Evolutionary conservation across 2,113 vertebrate genomes (phyloP).

Genomic region (Herpetotheres cachinnans): DNA sequence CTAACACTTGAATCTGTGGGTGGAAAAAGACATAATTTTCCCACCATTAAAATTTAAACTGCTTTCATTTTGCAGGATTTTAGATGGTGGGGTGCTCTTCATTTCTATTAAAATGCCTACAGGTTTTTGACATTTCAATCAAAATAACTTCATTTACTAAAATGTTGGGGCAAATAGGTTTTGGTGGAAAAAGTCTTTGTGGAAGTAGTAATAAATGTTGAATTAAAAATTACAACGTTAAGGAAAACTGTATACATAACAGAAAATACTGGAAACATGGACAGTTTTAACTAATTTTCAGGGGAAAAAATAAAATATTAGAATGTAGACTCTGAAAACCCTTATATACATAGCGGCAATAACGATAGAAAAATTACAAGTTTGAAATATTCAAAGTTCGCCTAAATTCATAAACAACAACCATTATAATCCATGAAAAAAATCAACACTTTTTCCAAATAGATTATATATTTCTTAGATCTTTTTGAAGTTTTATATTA

Average conservation of each 20-base stretch:
- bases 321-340: not conserved
- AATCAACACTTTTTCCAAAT: not conserved
- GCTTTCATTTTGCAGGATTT: not conserved
- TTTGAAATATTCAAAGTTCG: not conserved
- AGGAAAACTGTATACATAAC: not conserved
- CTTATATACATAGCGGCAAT: not conserved
- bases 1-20: not conserved
- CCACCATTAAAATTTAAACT: not conserved
- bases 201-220: not conserved
- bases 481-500: not conserved
- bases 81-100: not conserved
- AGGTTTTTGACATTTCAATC: not conserved
- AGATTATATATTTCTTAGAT: not conserved
- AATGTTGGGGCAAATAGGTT: not conserved
- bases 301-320: fast-evolving
- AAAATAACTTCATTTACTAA: not conserved
- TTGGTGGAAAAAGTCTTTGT: not conserved
- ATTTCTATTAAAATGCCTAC: not conserved
- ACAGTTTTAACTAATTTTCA: not conserved
- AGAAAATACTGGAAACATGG: not conserved
- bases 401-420: not conserved
- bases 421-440: not conserved
- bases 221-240: not conserved
- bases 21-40: not conserved
- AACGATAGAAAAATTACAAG: not conserved